Percentiles rank a stretch among this genome's conserved stretches.
Evolutionary conservation across 2,113 vertebrate species (phyloP).

Genomic region (Ascaphus truei): DNA sequence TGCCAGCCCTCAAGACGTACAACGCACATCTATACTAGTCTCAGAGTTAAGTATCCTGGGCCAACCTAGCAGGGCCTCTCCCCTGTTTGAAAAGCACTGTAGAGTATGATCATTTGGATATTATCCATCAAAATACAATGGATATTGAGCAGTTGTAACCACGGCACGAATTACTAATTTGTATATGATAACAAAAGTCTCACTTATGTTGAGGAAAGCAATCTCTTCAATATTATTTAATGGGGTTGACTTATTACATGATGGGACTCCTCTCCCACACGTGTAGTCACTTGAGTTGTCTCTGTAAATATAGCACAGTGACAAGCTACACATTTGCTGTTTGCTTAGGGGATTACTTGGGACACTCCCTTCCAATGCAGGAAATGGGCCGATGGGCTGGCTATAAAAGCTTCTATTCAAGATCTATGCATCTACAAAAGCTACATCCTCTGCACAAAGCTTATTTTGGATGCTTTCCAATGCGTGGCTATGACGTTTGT

Average conservation of each 20-base stretch:
- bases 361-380: conserved; percentile 68
- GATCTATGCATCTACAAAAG: conserved; percentile 60
- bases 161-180: too few species aligned
- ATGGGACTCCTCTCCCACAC: neutral
- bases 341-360: conserved; percentile 48
- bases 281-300: conserved; percentile 23
- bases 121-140: too few species aligned
- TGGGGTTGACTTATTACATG: neutral
- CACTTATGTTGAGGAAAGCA: neutral
- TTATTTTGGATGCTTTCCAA: conserved; percentile 56
- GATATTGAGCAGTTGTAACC: too few species aligned
- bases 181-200: too few species aligned
- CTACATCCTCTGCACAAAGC: conserved; percentile 62
- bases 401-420: conserved; percentile 53
- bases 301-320: conserved; percentile 45
- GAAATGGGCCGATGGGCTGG: conserved; percentile 62
- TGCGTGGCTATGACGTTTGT: conserved; percentile 43
- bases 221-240: too few species aligned
- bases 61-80: too few species aligned
- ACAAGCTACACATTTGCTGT: conserved; percentile 48
- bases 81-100: too few species aligned
- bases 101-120: too few species aligned
- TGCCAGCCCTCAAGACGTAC: too few species aligned
- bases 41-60: too few species aligned
- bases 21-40: too few species aligned